These are phyloP conservation scores for Epinephelus awoara DNA, from an alignment of 2,797 vertebrate species.

Conservation along the genomic window DNA sequence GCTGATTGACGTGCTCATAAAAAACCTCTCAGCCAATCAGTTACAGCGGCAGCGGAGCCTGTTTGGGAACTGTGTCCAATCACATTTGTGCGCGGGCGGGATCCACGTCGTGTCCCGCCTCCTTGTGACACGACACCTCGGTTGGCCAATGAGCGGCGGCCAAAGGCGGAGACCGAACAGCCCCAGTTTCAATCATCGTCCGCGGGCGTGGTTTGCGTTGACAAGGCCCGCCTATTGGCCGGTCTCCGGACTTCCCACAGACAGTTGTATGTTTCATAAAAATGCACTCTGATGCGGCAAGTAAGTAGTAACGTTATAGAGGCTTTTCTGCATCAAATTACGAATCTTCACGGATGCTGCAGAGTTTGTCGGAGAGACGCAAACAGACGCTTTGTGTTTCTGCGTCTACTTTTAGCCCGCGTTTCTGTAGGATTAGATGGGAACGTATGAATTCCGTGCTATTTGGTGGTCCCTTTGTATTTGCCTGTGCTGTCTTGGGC, in stretches of 20 bases:
- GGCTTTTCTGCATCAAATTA: constrained; percentile 54
- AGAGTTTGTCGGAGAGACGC: constrained; percentile 10
- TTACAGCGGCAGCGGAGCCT: constrained; percentile 23
- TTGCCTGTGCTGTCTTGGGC: constrained; percentile 74
- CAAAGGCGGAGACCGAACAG: constrained; percentile 37
- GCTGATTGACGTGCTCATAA: constrained; percentile 68
- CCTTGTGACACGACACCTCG: constrained; percentile 41
- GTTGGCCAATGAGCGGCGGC: constrained; percentile 54
- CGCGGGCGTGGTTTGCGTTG: constrained; percentile 70
- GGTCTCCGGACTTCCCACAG: constrained; percentile 89
- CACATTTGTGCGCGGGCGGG: constrained; percentile 39
- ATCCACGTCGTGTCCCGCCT: constrained; percentile 14
- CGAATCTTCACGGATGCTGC: not conserved
- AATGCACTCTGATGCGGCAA: constrained; percentile 99
- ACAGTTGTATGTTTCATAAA: constrained; percentile 95
- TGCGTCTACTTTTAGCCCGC: constrained; percentile 49
- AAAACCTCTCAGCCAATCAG: constrained; percentile 69
- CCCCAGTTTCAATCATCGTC: constrained; percentile 55
- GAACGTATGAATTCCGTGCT: constrained; percentile 72
- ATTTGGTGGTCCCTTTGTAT: constrained; percentile 84
- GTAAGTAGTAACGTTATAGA: constrained; percentile 90
- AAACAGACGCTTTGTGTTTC: constrained; percentile 28
- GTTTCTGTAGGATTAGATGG: constrained; percentile 64
- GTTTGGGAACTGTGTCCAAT: constrained; percentile 70
- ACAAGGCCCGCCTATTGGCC: constrained; percentile 87